A percentile compares a stretch with the other conserved stretches of the same genome.
Conservation (phyloP, 2,113 vertebrate species). For the Oreochromis niloticus region DNA sequence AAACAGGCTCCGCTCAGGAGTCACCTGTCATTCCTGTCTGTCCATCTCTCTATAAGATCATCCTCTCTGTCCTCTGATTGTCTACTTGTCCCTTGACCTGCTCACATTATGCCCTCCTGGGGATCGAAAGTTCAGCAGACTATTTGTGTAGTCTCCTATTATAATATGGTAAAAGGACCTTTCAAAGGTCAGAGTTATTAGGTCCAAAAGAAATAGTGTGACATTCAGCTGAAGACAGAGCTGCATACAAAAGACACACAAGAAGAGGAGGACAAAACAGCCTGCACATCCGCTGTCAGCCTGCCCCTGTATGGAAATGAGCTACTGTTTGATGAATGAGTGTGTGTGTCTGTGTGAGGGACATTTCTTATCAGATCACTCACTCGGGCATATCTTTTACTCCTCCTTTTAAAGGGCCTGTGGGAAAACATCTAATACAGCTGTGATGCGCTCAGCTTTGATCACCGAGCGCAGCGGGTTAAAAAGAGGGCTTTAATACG, state of each 20-base stretch:
- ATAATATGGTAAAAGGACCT: not conserved
- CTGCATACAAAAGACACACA: not conserved
- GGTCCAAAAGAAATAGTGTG: not conserved
- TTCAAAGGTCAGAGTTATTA: constrained; percentile 1
- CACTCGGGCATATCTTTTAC: not conserved
- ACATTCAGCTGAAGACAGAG: not conserved
- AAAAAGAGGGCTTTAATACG: not conserved
- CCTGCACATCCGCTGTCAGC: not conserved
- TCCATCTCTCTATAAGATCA: constrained; percentile 25
- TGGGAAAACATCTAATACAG: not conserved
- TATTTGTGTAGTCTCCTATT: constrained; percentile 24
- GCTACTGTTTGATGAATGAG: not conserved
- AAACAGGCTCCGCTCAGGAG: not conserved
- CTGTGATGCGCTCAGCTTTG: not conserved
- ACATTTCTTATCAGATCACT: constrained; percentile 11
- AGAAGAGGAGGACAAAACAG: not conserved
- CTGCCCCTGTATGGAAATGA: constrained; percentile 1
- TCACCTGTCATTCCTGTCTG: not conserved
- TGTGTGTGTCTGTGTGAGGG: not conserved
- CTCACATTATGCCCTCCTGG: constrained; percentile 3
- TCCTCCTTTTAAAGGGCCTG: not conserved
- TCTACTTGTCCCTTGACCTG: not conserved
- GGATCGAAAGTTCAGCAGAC: constrained; percentile 27
- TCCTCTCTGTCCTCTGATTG: constrained; percentile 2
- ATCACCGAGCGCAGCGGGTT: not conserved